Evolutionary conservation across 2,113 vertebrate species (phyloP), one percentile per base, ranked within the genome.

Genomic region (Myanophis thanlyinensis): DNA sequence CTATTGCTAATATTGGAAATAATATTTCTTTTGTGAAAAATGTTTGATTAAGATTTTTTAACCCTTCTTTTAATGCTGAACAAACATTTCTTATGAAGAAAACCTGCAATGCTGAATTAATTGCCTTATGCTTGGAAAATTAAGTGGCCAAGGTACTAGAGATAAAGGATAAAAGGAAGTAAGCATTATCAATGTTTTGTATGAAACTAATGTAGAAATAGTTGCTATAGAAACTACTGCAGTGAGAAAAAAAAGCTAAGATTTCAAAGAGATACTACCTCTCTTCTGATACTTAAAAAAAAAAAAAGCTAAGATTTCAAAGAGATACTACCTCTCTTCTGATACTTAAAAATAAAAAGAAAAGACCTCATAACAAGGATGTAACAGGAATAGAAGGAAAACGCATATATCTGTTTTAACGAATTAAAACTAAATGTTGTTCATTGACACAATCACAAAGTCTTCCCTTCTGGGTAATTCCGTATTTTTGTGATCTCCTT

Each of bases 211-310:
- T 89, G 67, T 93, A 94, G 92, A 89, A 93, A 93, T 23, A 96
- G 96, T 97, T 96, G 90, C 96, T 95, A 97, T 96, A 85, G 96
- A 92, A 97, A 97, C 95, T 92, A 94, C 95, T 93, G 94, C 96
- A 94, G 94, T 94, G 87, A 93, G 95, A 93, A 93, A 94, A 94
- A 30, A 94, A 92, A 95, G 94, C 92, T 95, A 95, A 94, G 56
- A 47, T 95, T 85, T 95, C 47, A 93, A 91, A 10, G 80, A 88
- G 62, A 15, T 44, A 25, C 84, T 80, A 92, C 11, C 92, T 93
- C 84, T 93, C 40, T 93, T 10, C 20, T 52, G 44, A 80, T 15
- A 52, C 8, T 52, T 47, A 92, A 92, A 89, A 84, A 10, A 67
- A 20, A 88, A 20, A 62, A 13, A 30, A 95, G 94, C 92, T 95